Evolutionary conservation across 2,113 vertebrate genomes (phyloP).

Genomic region (Ramphastos sulfuratus): DNA sequence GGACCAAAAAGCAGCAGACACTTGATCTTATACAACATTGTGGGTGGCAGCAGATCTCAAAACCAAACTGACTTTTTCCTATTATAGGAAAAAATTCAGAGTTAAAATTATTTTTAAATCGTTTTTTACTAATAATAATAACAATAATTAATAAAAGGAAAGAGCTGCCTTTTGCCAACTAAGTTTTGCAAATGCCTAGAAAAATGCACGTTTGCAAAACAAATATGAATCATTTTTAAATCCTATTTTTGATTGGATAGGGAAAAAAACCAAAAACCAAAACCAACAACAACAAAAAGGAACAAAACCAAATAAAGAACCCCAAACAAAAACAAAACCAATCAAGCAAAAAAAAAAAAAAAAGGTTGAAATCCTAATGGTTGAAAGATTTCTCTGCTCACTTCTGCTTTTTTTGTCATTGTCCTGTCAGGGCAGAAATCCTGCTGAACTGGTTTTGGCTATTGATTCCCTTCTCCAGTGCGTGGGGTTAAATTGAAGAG

Average conservation of each 20-base stretch:
- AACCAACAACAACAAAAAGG: background rate
- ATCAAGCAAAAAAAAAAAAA: background rate
- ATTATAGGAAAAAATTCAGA: background rate
- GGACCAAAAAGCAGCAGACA: background rate
- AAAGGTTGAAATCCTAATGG: background rate
- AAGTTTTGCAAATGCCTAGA: background rate
- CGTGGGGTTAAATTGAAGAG: no score
- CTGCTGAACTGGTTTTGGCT: no score
- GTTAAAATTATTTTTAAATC: background rate
- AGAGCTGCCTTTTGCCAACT: background rate
- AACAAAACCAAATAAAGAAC: no score
- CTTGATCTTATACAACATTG: background rate
- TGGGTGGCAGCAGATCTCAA: slow-evolving; percentile 45
- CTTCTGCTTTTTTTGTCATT: background rate
- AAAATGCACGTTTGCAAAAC: slow-evolving; percentile 9
- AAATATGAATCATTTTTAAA: slow-evolving; percentile 20
- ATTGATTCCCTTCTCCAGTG: no score
- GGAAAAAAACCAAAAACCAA: background rate
- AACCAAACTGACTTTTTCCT: no score
- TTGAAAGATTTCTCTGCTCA: background rate
- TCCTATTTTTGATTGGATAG: background rate
- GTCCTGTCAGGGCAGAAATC: no score
- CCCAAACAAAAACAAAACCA: no score
- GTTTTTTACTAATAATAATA: background rate
- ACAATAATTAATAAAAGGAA: background rate